phyloP scores from a whole-genome alignment of 2,888 invertebrate genomes.

The Cheilosia scutellata region DNA sequence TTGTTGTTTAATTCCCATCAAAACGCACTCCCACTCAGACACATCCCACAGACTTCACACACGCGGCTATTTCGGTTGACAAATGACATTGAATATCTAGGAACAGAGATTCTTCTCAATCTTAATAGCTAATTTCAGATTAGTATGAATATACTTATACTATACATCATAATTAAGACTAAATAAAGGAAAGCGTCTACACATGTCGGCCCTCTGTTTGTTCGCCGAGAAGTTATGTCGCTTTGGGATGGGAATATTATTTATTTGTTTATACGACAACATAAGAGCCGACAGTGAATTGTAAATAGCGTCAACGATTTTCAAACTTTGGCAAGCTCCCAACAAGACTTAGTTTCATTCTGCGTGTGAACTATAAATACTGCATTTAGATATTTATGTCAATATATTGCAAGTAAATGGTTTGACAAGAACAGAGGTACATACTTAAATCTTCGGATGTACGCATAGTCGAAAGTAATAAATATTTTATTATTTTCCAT shows the following conservation, averaged over 20 bases:
- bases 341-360: conserved; percentile 19
- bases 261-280: conserved; percentile 30
- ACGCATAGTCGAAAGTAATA: conserved; percentile 4
- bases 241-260: neutral
- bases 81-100: conserved; percentile 60
- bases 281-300: conserved; percentile 6
- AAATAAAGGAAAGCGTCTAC: conserved; percentile 11
- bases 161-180: conserved; percentile 13
- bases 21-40: conserved; percentile 50
- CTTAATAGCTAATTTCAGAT: conserved; percentile 30
- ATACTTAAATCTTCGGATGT: neutral
- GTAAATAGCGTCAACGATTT: conserved; percentile 38
- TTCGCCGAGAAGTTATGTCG: neutral
- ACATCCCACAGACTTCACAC: conserved; percentile 31
- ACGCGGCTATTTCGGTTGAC: conserved; percentile 61
- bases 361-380: conserved; percentile 43
- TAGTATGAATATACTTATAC: neutral
- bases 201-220: neutral
- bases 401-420: conserved; percentile 32
- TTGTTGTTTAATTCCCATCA: conserved; percentile 42
- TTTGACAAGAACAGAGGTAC: neutral
- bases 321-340: conserved; percentile 25
- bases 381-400: conserved; percentile 27
- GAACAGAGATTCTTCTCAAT: conserved; percentile 40
- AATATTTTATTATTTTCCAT: conserved; percentile 8